Evolutionary conservation across 1,140 invertebrate species (phyloP), one percentile per base, ranked within the genome.

Genomic region (Drosophila repleta): DNA sequence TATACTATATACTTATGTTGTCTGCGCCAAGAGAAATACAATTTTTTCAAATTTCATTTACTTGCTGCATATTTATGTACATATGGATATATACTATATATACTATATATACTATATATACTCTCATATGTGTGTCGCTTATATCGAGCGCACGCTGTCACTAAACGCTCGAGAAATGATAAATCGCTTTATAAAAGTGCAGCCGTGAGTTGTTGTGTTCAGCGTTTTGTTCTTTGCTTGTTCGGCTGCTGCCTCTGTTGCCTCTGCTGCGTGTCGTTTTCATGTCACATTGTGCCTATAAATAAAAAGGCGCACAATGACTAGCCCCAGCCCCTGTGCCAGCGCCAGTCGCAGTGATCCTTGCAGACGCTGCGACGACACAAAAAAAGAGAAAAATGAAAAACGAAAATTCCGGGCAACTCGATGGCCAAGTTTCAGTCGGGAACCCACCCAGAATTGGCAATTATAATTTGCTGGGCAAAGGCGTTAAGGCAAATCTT

Each of bases 101-200:
- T 24, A n/a, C 2, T 15, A 37, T 18, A 21, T 41, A 45, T 46
- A 15, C 0, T 52, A 24, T 58, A 18, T 52, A 41, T 21, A 26
- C 20, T 1, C 4, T 56, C 8, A 18, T 55, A 20, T 76, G 26
- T 62, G 20, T 82, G 79, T 79, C 61, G 70, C 65, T 41, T 39
- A 80, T 77, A 85, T 80, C 61, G 87, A 85, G 79, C 76, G 76
- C 73, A 67, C 43, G 76, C 79, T 90, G 82, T 83, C 82, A 90
- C 67, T 90, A 87, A 90, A 82, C 76, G 79, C 82, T 82, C 67
- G 76, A 56, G 76, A 76, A 82, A 90, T 90, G 87, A 90, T 90
- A 90, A 90, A 90, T 90, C 79, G 79, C 78, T 90, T 90, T 90
- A 90, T 83, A 90, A 90, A 87, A 90, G 87, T 83, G 82, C 87